Percentiles rank a stretch among this genome's conserved stretches.
These are phyloP conservation scores for Drosophila eugracilis DNA, from an alignment of 1,140 invertebrate species.

Conservation along the genomic window DNA sequence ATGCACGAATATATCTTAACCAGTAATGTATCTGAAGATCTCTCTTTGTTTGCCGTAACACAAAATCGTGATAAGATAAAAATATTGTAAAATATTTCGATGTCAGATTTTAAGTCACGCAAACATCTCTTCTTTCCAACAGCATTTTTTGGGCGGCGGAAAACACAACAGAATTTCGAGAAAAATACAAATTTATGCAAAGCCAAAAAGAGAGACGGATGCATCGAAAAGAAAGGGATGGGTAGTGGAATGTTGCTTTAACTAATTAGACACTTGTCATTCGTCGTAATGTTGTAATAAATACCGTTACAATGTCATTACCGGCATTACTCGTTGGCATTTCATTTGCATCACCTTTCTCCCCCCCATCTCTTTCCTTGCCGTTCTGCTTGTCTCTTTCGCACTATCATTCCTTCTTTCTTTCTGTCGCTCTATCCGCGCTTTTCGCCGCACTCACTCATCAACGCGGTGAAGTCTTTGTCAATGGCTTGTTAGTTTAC, in stretches of 20 bases:
- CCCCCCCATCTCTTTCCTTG: neutral
- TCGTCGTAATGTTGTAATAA: slow-evolving; percentile 80
- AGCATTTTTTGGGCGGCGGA: neutral
- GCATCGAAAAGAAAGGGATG: neutral
- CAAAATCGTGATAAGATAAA: too few relatives aligned
- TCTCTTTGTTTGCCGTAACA: too few relatives aligned
- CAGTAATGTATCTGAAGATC: too few relatives aligned
- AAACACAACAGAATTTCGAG: slow-evolving; percentile 18
- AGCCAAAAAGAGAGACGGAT: slow-evolving; percentile 7
- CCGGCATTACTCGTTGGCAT: slow-evolving; percentile 72
- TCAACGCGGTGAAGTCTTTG: slow-evolving; percentile 41
- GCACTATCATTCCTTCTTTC: neutral
- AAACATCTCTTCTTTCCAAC: neutral
- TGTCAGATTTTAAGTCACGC: neutral
- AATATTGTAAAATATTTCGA: neutral
- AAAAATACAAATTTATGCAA: slow-evolving; percentile 39
- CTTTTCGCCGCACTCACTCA: slow-evolving; percentile 41
- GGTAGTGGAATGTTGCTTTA: slow-evolving; percentile 53
- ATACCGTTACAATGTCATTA: slow-evolving; percentile 83
- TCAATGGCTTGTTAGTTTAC: slow-evolving; percentile 79
- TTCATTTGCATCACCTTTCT: slow-evolving; percentile 23
- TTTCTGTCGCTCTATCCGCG: slow-evolving; percentile 11
- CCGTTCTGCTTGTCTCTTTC: slow-evolving; percentile 5
- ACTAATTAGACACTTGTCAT: slow-evolving; percentile 82
- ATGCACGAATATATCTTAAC: too few relatives aligned